phyloP scores from a whole-genome alignment of 1,140 invertebrate genomes.

The Armadillidium nasatum region DNA sequence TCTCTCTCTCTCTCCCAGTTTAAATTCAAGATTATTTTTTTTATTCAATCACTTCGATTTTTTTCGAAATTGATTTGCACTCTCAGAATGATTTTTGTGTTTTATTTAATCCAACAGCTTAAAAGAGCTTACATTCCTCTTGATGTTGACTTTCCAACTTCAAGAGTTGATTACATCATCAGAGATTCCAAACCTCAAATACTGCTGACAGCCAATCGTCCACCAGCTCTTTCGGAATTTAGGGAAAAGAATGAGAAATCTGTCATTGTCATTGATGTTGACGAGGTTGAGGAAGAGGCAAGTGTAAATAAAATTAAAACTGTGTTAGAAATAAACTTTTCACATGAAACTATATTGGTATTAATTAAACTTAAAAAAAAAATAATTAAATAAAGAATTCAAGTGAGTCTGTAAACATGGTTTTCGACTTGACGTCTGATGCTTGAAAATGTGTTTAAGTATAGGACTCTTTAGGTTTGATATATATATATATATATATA shows the following conservation, averaged over 20 bases:
- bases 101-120: slow-evolving; percentile 46
- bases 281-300: background rate
- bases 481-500: too few relatives aligned
- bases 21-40: background rate
- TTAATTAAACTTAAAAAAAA: too few relatives aligned
- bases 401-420: too few relatives aligned
- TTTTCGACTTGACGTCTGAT: too few relatives aligned
- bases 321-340: too few relatives aligned
- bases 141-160: slow-evolving; percentile 67
- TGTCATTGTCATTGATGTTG: background rate
- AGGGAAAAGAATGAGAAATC: background rate
- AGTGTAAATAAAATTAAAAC: too few relatives aligned
- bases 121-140: slow-evolving; percentile 76
- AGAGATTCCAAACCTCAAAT: slow-evolving; percentile 63
- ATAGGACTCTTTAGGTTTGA: too few relatives aligned
- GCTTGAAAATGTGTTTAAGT: too few relatives aligned
- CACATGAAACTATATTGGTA: background rate
- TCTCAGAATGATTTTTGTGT: background rate
- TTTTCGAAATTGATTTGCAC: background rate
- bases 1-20: background rate
- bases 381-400: too few relatives aligned
- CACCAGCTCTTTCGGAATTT: background rate
- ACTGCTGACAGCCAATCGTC: slow-evolving; percentile 60
- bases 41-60: background rate
- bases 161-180: slow-evolving; percentile 69